Evolutionary conservation across 2,888 invertebrate genomes (phyloP).

Genomic region (Acrocyrtus sp.): DNA sequence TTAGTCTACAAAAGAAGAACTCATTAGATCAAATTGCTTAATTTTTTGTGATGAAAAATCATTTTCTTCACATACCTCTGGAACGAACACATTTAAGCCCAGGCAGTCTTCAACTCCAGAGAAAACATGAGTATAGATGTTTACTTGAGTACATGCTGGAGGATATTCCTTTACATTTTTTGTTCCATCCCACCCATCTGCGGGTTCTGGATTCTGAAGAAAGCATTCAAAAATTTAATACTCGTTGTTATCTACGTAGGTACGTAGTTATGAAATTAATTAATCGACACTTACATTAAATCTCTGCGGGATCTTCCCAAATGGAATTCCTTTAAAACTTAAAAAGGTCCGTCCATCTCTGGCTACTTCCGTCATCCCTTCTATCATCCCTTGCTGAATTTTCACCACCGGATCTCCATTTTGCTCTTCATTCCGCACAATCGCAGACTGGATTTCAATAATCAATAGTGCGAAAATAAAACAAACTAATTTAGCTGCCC

Average conservation of each 20-base stretch:
- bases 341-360: conserved; percentile 21
- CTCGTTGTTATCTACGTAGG: no score
- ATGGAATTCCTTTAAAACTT: conserved; percentile 30
- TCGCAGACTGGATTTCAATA: background rate
- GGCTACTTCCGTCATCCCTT: conserved; percentile 21
- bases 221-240: no score
- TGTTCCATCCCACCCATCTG: conserved; percentile 50
- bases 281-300: conserved; percentile 41
- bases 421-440: background rate
- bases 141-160: conserved; percentile 49
- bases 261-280: no score
- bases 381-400: conserved; percentile 15
- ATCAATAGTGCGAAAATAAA: background rate
- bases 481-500: no score
- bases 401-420: conserved; percentile 10
- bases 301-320: conserved; percentile 22
- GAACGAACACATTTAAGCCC: conserved; percentile 52
- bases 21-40: no score
- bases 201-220: conserved; percentile 41
- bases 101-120: conserved; percentile 55
- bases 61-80: no score
- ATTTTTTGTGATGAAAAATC: no score
- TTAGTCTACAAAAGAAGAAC: no score
- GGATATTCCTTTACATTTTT: conserved; percentile 45
- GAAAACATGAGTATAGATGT: conserved; percentile 16